Base-by-base conservation (phyloP, 92 coral and sea anemone genomes). In the Paramuricea clavata region DNA sequence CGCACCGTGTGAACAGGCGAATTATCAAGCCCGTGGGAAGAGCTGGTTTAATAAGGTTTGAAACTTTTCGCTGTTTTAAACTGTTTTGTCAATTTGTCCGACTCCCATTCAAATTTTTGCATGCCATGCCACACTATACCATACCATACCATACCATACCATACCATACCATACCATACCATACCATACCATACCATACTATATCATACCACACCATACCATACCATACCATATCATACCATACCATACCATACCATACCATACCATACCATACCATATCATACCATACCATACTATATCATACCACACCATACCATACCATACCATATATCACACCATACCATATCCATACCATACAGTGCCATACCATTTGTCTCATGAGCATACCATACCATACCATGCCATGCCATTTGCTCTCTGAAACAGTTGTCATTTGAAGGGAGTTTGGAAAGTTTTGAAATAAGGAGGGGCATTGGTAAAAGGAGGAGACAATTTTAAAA, bases 181-280 rank as follows among this genome's bases (percentile, higher is more conserved):
- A 59, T 59, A 59, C 68, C 68, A 59, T 59, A 59, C 68, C 68
- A 59, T 59, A 59, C 68, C 68, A 59, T 59, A 59, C 68, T 16
- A 59, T 59, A 59, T 16, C 68, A 59, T 59, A 59, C 68, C 68
- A 59, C 15, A 25, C 22, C n/a, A 19, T 19, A 59, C 68, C 68
- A 59, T 59, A 65, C 33, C 72, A 32, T 65, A 65, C 16, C 72
- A 65, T 65, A 65, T 12, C 72, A 65, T 65, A 65, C 30, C 72
- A 65, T 65, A 65, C 6, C 72, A 65, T 65, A 65, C 33, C 72
- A 65, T 25, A 65, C 33, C 72, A 65, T 25, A 65, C 33, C 72
- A 65, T 65, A 65, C 33, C 72, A 65, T 65, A 65, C 6, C 72
- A 65, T 25, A 65, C 33, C 72, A 65, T 25, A 65, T n/a, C 72